Conservation (phyloP, 1,140 invertebrate species). For the Helicoverpa zea region DNA sequence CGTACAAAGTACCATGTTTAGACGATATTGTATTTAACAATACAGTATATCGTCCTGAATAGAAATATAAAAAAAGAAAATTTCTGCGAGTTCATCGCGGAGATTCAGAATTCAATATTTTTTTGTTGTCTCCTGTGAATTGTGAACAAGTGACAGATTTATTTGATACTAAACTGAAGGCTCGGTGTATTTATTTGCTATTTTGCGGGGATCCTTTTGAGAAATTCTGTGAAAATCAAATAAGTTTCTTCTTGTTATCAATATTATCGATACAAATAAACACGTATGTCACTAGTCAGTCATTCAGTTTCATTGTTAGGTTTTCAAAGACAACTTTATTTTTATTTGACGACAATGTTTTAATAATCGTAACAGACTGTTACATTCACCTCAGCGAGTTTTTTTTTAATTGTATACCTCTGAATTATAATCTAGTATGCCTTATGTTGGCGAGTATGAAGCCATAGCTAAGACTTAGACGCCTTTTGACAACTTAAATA, state of each 20-base stretch:
- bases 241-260: slow-evolving; percentile 23
- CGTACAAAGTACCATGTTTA: slow-evolving; percentile 48
- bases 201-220: slow-evolving; percentile 35
- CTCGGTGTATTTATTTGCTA: slow-evolving; percentile 27
- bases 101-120: slow-evolving; percentile 47
- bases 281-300: neutral
- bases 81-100: slow-evolving; percentile 20
- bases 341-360: too few relatives aligned
- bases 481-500: too few relatives aligned
- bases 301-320: neutral
- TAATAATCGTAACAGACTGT: too few relatives aligned
- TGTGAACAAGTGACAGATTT: slow-evolving; percentile 48
- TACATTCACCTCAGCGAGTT: too few relatives aligned
- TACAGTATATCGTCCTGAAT: slow-evolving; percentile 46
- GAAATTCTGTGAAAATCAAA: slow-evolving; percentile 23
- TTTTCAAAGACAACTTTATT: too few relatives aligned
- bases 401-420: too few relatives aligned
- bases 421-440: too few relatives aligned
- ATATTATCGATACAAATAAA: slow-evolving; percentile 6
- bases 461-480: too few relatives aligned
- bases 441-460: too few relatives aligned
- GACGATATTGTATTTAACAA: slow-evolving; percentile 52
- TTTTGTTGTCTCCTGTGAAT: slow-evolving; percentile 42
- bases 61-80: slow-evolving; percentile 39
- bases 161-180: slow-evolving; percentile 44